A percentile compares a stretch with the other conserved stretches of the same genome.
Evolutionary conservation across 2,797 vertebrate genomes (phyloP).

Genomic region (Parauchenoglanis punctatus): DNA sequence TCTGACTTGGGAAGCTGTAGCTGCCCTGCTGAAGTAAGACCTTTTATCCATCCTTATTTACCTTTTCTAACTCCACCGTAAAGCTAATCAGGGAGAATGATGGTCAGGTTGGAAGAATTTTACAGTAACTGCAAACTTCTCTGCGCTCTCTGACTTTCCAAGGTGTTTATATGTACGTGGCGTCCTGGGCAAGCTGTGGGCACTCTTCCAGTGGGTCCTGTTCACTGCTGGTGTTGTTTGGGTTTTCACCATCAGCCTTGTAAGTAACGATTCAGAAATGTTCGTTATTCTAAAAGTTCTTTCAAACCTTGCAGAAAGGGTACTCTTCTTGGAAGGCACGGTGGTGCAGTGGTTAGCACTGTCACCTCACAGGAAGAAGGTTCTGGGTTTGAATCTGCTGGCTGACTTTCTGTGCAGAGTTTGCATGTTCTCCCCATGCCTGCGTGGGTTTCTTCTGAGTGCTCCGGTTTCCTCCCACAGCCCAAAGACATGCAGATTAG

Average conservation of each 20-base stretch:
- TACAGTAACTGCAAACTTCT: neutral
- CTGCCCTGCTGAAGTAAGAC: constrained; percentile 75
- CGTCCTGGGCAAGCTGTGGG: constrained; percentile 72
- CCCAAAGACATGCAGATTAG: no score
- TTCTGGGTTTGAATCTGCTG: no score
- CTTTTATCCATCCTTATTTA: neutral
- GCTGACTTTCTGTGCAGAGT: no score
- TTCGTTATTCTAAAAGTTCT: neutral
- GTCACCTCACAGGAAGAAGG: no score
- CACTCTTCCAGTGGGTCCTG: constrained; percentile 69
- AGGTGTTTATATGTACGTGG: constrained; percentile 74
- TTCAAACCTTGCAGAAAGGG: no score
- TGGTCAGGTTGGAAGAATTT: neutral
- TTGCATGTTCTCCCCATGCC: no score
- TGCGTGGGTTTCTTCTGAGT: no score
- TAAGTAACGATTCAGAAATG: constrained; percentile 61
- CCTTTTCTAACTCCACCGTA: neutral
- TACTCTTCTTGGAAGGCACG: no score
- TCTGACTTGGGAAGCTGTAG: constrained; percentile 78
- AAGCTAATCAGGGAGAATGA: neutral
- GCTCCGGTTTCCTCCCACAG: no score
- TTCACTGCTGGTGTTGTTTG: constrained; percentile 64
- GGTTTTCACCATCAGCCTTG: constrained; percentile 80
- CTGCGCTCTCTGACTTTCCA: neutral
- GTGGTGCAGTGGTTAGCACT: no score